Evolutionary conservation across 2,888 invertebrate genomes (phyloP).

Genomic region (Athetis lepigone): DNA sequence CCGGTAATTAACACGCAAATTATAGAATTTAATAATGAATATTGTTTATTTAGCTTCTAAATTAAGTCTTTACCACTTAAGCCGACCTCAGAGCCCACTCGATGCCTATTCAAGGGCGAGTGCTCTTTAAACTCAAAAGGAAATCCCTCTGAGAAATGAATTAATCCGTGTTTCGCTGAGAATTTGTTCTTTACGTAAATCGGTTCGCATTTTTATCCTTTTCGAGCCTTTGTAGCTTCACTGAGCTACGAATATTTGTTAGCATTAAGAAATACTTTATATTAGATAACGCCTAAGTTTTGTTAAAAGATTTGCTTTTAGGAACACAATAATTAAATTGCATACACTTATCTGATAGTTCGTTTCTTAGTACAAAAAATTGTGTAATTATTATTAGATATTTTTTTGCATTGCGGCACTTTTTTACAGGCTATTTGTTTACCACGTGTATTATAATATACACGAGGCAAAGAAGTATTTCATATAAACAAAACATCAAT

Average conservation of each 20-base stretch:
- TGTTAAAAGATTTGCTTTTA: not conserved
- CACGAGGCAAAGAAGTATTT: not conserved
- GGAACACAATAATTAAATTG: not conserved
- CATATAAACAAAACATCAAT: conserved; percentile 1
- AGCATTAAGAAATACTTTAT: conserved; percentile 38
- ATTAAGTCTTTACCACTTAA: conserved; percentile 70
- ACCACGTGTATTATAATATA: too few relatives aligned
- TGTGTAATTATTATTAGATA: too few relatives aligned
- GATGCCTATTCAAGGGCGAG: conserved; percentile 69
- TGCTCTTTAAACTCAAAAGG: conserved; percentile 68
- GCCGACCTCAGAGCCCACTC: conserved; percentile 66
- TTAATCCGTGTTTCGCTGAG: conserved; percentile 69
- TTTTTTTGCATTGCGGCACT: too few relatives aligned
- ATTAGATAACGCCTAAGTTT: conserved; percentile 7
- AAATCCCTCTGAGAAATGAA: conserved; percentile 69
- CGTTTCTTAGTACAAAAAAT: too few relatives aligned
- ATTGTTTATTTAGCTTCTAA: conserved; percentile 63
- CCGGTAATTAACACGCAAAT: conserved; percentile 17
- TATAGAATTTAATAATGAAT: conserved; percentile 37
- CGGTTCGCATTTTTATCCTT: conserved; percentile 66
- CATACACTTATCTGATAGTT: not conserved
- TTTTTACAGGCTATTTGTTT: too few relatives aligned
- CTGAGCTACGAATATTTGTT: conserved; percentile 51
- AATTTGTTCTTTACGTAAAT: conserved; percentile 67
- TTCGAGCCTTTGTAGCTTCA: conserved; percentile 54